These are phyloP conservation scores for Siniperca obscura DNA, from an alignment of 2,797 vertebrate genomes.

Conservation along the genomic window DNA sequence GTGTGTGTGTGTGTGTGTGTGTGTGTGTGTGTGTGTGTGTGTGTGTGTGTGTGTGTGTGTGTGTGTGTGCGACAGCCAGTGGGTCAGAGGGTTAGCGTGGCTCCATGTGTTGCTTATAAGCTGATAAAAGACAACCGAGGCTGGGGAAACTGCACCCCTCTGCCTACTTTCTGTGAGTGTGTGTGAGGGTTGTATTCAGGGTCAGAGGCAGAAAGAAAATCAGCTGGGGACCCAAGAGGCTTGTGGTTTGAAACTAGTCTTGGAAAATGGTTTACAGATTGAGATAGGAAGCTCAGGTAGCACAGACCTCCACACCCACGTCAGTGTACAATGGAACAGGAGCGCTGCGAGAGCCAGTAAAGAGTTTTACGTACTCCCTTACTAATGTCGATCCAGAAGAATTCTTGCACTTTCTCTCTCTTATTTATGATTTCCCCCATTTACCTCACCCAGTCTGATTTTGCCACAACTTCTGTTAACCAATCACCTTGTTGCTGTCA, in stretches of 20 bases:
- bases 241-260: constrained; percentile 63
- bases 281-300: constrained; percentile 68
- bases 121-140: constrained; percentile 57
- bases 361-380: not conserved
- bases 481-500: not conserved
- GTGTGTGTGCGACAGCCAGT: constrained; percentile 29
- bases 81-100: constrained; percentile 56
- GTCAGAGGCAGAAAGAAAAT: constrained; percentile 67
- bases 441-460: not conserved
- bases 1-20: constrained; percentile 28
- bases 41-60: constrained; percentile 19
- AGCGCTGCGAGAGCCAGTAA: constrained; percentile 21
- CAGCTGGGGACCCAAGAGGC: constrained; percentile 56
- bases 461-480: not conserved
- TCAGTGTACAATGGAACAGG: constrained; percentile 28
- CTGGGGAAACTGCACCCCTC: constrained; percentile 36
- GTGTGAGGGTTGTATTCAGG: constrained; percentile 53
- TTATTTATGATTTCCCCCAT: not conserved
- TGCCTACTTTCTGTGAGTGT: constrained; percentile 50
- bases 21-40: constrained; percentile 23
- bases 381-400: not conserved
- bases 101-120: constrained; percentile 65
- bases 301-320: constrained; percentile 46
- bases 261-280: constrained; percentile 71
- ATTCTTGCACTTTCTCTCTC: constrained; percentile 1